Conservation (phyloP, 1,140 invertebrate genomes). For the Zaprionus tsacasi region DNA sequence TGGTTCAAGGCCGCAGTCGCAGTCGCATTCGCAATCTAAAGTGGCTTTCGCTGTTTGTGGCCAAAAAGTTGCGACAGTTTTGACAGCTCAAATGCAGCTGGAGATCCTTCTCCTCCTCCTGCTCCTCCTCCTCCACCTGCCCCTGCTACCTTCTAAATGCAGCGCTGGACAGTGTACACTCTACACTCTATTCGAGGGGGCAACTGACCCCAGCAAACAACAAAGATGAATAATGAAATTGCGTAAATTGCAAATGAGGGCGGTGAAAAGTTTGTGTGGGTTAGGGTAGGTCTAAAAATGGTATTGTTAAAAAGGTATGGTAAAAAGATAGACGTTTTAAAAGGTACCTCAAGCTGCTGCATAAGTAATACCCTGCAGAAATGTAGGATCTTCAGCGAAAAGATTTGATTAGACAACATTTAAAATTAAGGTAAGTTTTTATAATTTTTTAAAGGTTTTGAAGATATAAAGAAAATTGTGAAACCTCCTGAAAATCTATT, state of each 20-base stretch:
- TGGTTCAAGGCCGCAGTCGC: conserved; percentile 49
- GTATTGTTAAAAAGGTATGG: background rate
- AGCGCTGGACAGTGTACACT: conserved; percentile 6
- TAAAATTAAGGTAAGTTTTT: too few relatives aligned
- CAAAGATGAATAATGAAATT: background rate
- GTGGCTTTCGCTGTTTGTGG: conserved; percentile 50
- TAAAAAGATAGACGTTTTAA: too few relatives aligned
- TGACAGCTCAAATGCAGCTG: conserved; percentile 2
- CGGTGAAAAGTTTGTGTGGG: background rate
- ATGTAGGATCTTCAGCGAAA: too few relatives aligned
- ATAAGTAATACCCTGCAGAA: too few relatives aligned
- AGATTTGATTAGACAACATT: too few relatives aligned
- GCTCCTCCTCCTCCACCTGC: too few relatives aligned
- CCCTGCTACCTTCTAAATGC: background rate
- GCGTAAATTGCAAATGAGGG: background rate
- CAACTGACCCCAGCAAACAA: conserved; percentile 10
- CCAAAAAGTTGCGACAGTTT: conserved; percentile 11
- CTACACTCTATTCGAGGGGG: background rate
- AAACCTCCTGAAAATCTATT: too few relatives aligned
- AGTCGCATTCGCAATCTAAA: conserved; percentile 18
- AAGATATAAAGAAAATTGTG: too few relatives aligned
- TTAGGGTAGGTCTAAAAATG: background rate
- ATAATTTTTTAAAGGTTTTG: too few relatives aligned
- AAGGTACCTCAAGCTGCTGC: too few relatives aligned
- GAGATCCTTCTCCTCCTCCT: conserved; percentile 14